Conservation (phyloP, 2,113 vertebrate genomes). For the Falcunculus frontatus region DNA sequence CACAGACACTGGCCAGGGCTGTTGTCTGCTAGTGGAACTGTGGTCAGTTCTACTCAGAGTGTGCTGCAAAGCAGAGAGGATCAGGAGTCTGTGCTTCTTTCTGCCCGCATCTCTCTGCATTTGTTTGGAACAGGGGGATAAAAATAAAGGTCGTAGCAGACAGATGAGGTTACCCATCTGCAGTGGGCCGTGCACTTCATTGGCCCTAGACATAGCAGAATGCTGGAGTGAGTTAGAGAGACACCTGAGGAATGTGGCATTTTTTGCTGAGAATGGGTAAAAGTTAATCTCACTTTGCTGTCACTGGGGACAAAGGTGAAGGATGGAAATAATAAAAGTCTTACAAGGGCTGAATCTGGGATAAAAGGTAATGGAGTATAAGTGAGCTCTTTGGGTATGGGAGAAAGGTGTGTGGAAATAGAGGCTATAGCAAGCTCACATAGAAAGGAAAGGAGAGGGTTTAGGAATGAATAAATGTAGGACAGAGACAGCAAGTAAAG, state of each 20-base stretch:
- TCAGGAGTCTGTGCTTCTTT: not conserved
- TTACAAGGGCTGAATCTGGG: not conserved
- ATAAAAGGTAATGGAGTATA: not conserved
- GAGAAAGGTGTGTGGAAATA: not conserved
- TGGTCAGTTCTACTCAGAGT: not conserved
- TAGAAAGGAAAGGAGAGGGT: not conserved
- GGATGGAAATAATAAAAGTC: not conserved
- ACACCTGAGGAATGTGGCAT: rapidly evolving
- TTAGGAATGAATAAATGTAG: not conserved
- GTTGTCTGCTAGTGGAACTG: not conserved
- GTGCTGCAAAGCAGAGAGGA: not conserved
- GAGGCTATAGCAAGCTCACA: not conserved
- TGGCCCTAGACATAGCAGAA: not conserved
- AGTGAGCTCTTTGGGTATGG: not conserved
- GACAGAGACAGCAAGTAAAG: not conserved
- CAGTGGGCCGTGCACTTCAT: not conserved
- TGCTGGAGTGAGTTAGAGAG: not conserved
- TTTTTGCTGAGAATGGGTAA: not conserved
- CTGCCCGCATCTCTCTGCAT: rapidly evolving
- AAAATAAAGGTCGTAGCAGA: not conserved
- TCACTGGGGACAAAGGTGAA: slow-evolving; percentile 26
- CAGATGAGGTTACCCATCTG: not conserved
- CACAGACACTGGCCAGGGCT: not conserved
- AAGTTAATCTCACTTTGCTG: not conserved
- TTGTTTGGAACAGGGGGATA: not conserved